These are phyloP conservation scores for Apotomis turbidana DNA, from an alignment of 2,888 invertebrate genomes.

Conservation along the genomic window DNA sequence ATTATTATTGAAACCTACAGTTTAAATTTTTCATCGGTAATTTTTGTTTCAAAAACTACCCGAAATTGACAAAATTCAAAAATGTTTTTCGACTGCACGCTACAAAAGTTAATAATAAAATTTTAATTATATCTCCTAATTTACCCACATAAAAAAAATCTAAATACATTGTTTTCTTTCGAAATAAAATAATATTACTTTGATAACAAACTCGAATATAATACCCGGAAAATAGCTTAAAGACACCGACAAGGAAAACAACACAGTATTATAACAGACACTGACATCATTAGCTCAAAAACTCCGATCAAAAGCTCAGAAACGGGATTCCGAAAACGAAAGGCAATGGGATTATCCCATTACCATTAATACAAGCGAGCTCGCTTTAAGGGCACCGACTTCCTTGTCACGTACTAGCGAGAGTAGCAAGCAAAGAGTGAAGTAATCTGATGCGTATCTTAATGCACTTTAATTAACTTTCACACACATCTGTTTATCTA, in stretches of 20 bases:
- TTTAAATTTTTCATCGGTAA: no score
- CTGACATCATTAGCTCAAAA: not conserved
- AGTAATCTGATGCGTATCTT: conserved; percentile 14
- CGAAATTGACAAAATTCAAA: no score
- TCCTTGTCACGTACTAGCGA: conserved; percentile 16
- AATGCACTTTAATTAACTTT: conserved; percentile 5
- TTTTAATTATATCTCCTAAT: no score
- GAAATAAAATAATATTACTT: no score
- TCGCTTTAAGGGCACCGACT: conserved; percentile 3
- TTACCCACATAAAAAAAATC: no score
- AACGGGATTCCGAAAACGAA: not conserved
- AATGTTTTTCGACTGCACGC: no score
- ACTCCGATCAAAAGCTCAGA: not conserved
- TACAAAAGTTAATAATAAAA: no score
- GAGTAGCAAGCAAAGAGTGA: not conserved
- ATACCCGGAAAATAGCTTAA: no score
- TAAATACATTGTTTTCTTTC: no score
- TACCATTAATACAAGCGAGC: not conserved
- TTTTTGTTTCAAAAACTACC: no score
- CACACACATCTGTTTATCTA: not conserved
- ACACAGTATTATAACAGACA: not conserved
- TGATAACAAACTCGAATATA: no score
- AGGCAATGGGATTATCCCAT: not conserved
- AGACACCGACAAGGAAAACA: not conserved
- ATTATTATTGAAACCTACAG: no score